These are phyloP conservation scores for Nebria ingens DNA, from an alignment of 1,140 invertebrate genomes.

Conservation along the genomic window DNA sequence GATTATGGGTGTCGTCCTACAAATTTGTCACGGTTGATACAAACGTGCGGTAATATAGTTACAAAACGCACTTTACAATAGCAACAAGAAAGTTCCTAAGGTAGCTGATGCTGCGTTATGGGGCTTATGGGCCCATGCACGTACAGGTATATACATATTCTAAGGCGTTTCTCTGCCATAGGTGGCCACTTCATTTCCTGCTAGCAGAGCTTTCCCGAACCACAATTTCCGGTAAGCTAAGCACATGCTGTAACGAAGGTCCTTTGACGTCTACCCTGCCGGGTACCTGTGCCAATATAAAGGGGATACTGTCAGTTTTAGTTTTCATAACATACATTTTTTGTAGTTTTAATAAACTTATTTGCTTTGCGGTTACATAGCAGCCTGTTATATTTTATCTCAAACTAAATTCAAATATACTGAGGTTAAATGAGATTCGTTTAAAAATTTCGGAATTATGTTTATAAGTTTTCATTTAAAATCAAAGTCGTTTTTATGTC, in stretches of 20 bases:
- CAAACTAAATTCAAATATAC: no score
- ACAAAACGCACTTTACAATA: background rate
- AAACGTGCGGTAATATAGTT: background rate
- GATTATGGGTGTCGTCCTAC: background rate
- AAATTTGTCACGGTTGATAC: background rate
- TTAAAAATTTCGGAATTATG: no score
- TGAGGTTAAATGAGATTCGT: no score
- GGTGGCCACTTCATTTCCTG: constrained; percentile 26
- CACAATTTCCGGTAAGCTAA: constrained; percentile 21
- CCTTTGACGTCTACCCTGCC: constrained; percentile 12
- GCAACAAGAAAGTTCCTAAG: background rate
- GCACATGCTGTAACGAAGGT: constrained; percentile 10
- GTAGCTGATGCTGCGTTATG: no score
- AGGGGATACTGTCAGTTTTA: background rate
- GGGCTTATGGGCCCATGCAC: background rate
- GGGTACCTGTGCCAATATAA: constrained; percentile 4
- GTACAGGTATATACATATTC: background rate
- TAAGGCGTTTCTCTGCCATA: constrained; percentile 7
- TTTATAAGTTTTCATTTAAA: no score
- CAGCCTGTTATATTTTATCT: no score
- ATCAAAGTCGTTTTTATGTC: no score
- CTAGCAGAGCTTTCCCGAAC: constrained; percentile 15
- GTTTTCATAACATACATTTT: background rate
- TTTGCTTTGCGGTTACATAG: no score
- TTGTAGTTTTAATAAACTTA: no score